A percentile compares a stretch with the other conserved stretches of the same genome.
These are phyloP conservation scores for Hypercompe scribonia DNA, from an alignment of 2,888 invertebrate genomes.

Conservation along the genomic window DNA sequence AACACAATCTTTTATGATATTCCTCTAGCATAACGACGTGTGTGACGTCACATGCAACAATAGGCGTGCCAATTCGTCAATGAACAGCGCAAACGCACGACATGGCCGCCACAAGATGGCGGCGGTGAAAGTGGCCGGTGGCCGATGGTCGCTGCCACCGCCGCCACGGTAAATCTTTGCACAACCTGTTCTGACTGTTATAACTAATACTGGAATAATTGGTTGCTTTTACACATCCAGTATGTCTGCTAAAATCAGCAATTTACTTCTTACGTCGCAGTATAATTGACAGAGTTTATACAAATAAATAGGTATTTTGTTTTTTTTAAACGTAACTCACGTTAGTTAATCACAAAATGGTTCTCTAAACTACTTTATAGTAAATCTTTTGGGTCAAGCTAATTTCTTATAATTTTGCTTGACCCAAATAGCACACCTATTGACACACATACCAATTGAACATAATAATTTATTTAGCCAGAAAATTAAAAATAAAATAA, in stretches of 20 bases:
- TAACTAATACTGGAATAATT: conserved; percentile 53
- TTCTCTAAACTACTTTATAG: conserved; percentile 1
- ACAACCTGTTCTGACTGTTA: conserved; percentile 63
- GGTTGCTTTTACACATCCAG: conserved; percentile 43
- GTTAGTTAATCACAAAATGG: not conserved
- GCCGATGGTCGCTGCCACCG: conserved; percentile 60
- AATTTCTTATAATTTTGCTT: not conserved
- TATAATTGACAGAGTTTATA: not conserved
- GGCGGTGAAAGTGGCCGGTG: conserved; percentile 81
- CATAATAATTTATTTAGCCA: not conserved
- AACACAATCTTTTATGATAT: conserved; percentile 32
- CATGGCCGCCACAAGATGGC: conserved; percentile 79
- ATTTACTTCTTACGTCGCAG: conserved; percentile 8
- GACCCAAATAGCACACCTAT: too few species aligned
- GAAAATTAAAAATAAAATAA: not conserved
- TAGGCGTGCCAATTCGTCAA: conserved; percentile 74
- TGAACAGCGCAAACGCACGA: conserved; percentile 65
- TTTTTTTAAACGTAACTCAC: not conserved
- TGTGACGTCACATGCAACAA: conserved; percentile 66
- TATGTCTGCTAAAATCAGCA: conserved; percentile 20
- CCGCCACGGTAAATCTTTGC: conserved; percentile 60
- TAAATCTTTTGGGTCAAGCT: conserved; percentile 2
- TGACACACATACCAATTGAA: too few species aligned
- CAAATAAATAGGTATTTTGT: not conserved
- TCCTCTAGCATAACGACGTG: conserved; percentile 51